Percentiles rank a stretch among this genome's conserved stretches.
phyloP scores from a whole-genome alignment of 2,888 invertebrate genomes.

The Pachymerium ferrugineum region DNA sequence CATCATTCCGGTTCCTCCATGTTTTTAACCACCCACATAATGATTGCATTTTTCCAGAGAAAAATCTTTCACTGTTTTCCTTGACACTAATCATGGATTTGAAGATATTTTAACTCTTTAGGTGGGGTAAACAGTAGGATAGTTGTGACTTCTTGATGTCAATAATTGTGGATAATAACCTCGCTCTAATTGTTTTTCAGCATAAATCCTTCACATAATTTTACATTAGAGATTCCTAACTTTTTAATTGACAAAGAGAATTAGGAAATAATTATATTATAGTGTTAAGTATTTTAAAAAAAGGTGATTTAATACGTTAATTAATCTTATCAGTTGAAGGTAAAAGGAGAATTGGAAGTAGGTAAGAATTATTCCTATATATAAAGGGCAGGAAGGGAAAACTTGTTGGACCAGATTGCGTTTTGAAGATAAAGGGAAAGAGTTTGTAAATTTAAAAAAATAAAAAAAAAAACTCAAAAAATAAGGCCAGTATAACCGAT shows the following conservation, averaged over 20 bases:
- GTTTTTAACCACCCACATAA: conserved; percentile 12
- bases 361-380: not conserved
- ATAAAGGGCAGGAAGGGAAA: not conserved
- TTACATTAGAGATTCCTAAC: not conserved
- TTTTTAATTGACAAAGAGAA: not conserved
- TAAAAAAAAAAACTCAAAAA: too few relatives aligned
- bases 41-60: not conserved
- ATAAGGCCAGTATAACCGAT: not conserved
- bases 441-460: not conserved
- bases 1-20: conserved; percentile 1
- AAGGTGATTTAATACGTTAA: not conserved
- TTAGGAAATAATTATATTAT: not conserved
- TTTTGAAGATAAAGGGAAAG: not conserved
- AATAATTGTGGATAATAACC: not conserved
- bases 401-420: not conserved
- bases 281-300: not conserved
- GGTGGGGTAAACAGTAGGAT: not conserved
- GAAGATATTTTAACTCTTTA: not conserved
- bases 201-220: conserved; percentile 2
- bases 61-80: not conserved
- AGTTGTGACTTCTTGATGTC: not conserved
- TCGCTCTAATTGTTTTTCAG: not conserved
- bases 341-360: not conserved
- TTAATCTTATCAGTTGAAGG: not conserved
- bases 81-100: not conserved